A percentile compares a stretch with the other conserved stretches of the same genome.
Conservation (phyloP, 2,888 invertebrate genomes). For the Abrostola tripartita region DNA sequence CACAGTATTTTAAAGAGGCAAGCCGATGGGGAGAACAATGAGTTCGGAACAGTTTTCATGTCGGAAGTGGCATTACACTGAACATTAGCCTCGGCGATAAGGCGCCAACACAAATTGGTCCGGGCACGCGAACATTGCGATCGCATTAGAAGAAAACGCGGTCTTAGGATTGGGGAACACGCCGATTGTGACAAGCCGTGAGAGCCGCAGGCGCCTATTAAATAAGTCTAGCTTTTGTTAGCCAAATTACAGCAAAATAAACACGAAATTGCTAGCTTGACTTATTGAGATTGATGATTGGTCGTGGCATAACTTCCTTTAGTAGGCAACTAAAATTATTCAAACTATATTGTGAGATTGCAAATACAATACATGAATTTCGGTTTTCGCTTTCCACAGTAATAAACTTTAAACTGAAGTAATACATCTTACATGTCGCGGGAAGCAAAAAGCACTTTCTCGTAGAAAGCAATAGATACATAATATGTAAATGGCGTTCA, state of each 20-base stretch:
- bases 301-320: conserved; percentile 44
- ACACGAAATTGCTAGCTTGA: conserved; percentile 22
- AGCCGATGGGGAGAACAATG: conserved; percentile 70
- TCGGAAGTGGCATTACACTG: conserved; percentile 86
- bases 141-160: conserved; percentile 65
- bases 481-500: conserved; percentile 44
- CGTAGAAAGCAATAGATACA: conserved; percentile 6
- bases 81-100: conserved; percentile 85
- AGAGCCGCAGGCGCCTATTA: conserved; percentile 22
- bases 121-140: conserved; percentile 76
- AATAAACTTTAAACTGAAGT: not conserved
- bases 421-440: not conserved
- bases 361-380: too few relatives aligned
- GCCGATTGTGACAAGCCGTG: conserved; percentile 41
- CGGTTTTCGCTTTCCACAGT: not conserved
- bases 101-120: conserved; percentile 83
- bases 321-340: conserved; percentile 25
- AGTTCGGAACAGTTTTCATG: conserved; percentile 82
- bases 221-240: conserved; percentile 44
- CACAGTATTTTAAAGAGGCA: conserved; percentile 69
- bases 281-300: conserved; percentile 43
- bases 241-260: conserved; percentile 35
- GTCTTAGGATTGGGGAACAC: conserved; percentile 53
- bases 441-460: not conserved
- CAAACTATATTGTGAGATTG: not conserved